Base-by-base conservation (phyloP, 2,888 invertebrate species). In the Xanthostigma xanthostigma region DNA sequence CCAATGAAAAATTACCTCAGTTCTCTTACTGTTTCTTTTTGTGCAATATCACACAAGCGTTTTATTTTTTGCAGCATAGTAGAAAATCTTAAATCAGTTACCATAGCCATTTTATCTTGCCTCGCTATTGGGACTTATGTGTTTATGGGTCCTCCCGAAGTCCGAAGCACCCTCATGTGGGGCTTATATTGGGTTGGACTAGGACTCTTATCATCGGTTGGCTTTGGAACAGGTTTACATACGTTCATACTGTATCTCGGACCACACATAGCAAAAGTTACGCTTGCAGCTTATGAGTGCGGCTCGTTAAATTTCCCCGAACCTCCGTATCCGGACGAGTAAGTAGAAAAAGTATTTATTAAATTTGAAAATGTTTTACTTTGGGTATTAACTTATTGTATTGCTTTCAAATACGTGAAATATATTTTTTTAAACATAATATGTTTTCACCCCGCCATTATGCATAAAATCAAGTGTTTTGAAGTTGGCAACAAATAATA, bases 241-340 rank as follows among this genome's bases (percentile, higher is more conserved):
- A 99, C 98, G 51, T 99, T 99, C 74, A 77, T 99, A 46, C 74
- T 99, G 52, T 99, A 98, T 69, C 72, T 99, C 62, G 98, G 98
- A n/a, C 98, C 98, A 35, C 96, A 97, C 64, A 98, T 99, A 71
- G 97, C 97, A 50, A 79, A 90, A 49, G 98, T 99, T 41, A 98
- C 98, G 3, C 73, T 98, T 62, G 98, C 98, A 12, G 98, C 95
- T 0, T 96, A 95, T 66, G 97, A 98, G 69, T 99, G 98, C 66
- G 87, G 88, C 44, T 79, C 86, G 27, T 76, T 97, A 36, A 82
- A 95, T 68, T 99, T 99, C 65, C 98, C 97, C 0, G 82, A 87
- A 59, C 98, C 98, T 44, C 98, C 98, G 0, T 98, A 99, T 73
- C 98, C 98, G 17, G 92, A 93, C 63, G 89, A 95, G 87, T 91